These are phyloP conservation scores for Euglossa dilemma DNA, from an alignment of 1,140 invertebrate species.

Conservation along the genomic window DNA sequence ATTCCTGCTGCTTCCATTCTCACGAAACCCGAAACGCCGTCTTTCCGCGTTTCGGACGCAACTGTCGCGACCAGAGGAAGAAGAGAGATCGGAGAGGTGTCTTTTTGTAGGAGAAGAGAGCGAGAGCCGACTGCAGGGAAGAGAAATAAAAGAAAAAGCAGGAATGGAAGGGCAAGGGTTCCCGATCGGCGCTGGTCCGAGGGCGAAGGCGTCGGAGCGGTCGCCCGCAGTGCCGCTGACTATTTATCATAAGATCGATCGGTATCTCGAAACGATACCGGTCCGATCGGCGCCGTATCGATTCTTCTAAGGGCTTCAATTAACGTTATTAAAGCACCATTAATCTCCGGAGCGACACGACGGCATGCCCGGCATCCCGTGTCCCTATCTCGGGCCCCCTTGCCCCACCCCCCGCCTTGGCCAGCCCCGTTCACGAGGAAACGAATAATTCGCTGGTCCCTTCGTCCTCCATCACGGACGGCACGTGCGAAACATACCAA, in stretches of 20 bases:
- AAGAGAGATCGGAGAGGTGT: not conserved
- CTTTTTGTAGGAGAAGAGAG: constrained; percentile 15
- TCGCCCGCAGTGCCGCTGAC: constrained; percentile 81
- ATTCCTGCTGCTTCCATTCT: not conserved
- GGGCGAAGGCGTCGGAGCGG: constrained; percentile 77
- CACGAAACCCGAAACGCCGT: not conserved
- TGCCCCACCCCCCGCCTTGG: constrained; percentile 14
- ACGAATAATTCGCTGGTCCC: constrained; percentile 50
- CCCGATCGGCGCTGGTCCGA: constrained; percentile 51
- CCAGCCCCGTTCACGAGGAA: constrained; percentile 29
- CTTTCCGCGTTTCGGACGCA: not conserved
- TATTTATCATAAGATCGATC: constrained; percentile 83
- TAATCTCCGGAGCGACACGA: constrained; percentile 77
- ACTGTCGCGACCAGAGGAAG: not conserved
- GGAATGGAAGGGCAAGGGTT: constrained; percentile 55
- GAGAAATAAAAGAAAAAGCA: constrained; percentile 57
- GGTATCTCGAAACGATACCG: constrained; percentile 80
- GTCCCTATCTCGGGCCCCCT: constrained; percentile 47
- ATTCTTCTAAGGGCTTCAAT: constrained; percentile 82
- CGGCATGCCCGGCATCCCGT: constrained; percentile 75
- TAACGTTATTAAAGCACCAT: constrained; percentile 82
- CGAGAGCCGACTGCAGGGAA: constrained; percentile 20
- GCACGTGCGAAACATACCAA: constrained; percentile 52
- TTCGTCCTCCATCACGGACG: constrained; percentile 57
- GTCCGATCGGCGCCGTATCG: constrained; percentile 78